Conservation (phyloP, 2,113 vertebrate species). For the Tetrao urogallus region DNA sequence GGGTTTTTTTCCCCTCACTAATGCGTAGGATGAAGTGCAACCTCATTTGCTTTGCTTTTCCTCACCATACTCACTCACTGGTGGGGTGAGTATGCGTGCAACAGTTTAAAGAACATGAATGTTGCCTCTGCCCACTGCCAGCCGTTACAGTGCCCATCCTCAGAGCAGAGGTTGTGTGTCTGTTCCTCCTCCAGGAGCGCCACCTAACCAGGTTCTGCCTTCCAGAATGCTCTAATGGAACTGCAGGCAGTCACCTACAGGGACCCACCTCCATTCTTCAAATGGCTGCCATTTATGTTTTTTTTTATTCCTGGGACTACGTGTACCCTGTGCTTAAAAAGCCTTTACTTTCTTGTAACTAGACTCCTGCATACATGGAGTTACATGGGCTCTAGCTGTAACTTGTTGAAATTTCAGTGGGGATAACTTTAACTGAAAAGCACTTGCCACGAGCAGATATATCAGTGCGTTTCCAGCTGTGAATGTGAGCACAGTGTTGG, state of each 20-base stretch:
- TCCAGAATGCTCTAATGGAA: neutral
- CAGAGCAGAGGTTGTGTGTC: conserved; percentile 13
- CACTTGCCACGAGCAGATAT: neutral
- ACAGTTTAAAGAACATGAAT: conserved; percentile 52
- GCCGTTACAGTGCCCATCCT: neutral
- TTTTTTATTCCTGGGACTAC: neutral
- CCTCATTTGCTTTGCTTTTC: neutral
- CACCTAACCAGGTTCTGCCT: neutral
- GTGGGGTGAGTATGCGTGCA: neutral
- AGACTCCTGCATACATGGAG: neutral
- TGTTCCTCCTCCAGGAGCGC: neutral
- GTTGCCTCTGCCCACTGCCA: neutral
- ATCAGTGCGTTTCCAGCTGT: neutral
- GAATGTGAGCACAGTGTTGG: neutral
- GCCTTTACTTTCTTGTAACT: neutral
- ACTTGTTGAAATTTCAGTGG: neutral
- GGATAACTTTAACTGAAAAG: neutral
- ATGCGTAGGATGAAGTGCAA: conserved; percentile 12
- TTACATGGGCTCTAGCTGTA: neutral
- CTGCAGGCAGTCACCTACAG: neutral
- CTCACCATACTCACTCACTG: neutral
- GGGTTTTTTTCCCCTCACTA: neutral
- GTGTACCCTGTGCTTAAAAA: neutral
- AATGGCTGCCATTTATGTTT: neutral
- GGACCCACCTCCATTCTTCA: neutral